Conservation (phyloP, 2,113 vertebrate genomes). For the Pygoscelis antarcticus region DNA sequence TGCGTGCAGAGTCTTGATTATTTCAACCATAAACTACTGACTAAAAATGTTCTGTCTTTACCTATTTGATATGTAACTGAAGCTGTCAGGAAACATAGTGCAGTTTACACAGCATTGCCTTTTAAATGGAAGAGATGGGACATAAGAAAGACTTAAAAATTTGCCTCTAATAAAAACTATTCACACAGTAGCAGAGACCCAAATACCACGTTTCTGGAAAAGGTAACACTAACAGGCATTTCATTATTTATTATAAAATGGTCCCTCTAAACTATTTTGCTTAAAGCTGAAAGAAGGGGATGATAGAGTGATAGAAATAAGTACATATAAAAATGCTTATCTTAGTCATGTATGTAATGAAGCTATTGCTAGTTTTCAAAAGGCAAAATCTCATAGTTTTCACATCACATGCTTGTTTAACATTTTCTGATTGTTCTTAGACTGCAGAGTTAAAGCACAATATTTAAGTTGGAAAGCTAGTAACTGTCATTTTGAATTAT, state of each 20-base stretch:
- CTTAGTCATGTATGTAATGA: background rate
- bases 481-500: slow-evolving; percentile 20
- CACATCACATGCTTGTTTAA: background rate
- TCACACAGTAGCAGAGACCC: background rate
- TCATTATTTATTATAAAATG: background rate
- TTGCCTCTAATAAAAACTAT: slow-evolving; percentile 1
- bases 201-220: background rate
- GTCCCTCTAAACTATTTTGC: background rate
- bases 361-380: background rate
- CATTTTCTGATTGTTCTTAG: slow-evolving; percentile 2
- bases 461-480: slow-evolving; percentile 9
- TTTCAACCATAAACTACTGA: slow-evolving; percentile 34
- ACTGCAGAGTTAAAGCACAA: background rate
- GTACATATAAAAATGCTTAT: background rate
- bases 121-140: slow-evolving; percentile 54
- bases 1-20: background rate
- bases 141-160: slow-evolving; percentile 40
- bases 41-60: slow-evolving; percentile 43
- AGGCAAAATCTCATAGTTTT: background rate
- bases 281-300: background rate
- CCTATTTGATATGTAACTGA: slow-evolving; percentile 44
- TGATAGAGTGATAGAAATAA: background rate
- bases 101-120: slow-evolving; percentile 48
- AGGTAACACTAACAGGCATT: background rate
- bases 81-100: slow-evolving; percentile 56